A percentile compares a stretch with the other conserved stretches of the same genome.
These are phyloP conservation scores for Drosophila seguyi DNA, from an alignment of 1,140 invertebrate species.

Conservation along the genomic window DNA sequence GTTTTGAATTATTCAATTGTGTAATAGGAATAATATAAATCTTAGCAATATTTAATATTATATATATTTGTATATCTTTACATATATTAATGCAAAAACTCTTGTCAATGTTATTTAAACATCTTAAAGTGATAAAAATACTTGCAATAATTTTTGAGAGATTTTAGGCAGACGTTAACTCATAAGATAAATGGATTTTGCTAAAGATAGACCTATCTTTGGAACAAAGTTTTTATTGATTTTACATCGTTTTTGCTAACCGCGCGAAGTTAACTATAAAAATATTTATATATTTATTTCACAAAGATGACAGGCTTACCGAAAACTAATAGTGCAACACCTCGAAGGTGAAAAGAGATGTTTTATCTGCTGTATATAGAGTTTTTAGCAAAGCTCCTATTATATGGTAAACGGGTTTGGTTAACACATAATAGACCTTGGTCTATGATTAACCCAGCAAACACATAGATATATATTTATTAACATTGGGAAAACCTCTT, in stretches of 20 bases:
- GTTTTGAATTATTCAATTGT: too few species aligned
- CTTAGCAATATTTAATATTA: too few species aligned
- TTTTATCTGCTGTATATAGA: not conserved
- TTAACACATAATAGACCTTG: not conserved
- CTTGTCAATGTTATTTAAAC: not conserved
- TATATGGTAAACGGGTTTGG: not conserved
- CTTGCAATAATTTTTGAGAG: not conserved
- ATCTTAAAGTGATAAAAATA: not conserved
- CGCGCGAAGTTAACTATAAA: too few species aligned
- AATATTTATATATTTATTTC: too few species aligned
- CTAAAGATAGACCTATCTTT: not conserved
- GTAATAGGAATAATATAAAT: too few species aligned
- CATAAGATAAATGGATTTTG: not conserved
- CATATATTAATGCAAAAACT: not conserved
- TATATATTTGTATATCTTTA: too few species aligned
- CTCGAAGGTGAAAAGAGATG: too few species aligned
- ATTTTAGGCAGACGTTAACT: not conserved
- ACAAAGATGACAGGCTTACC: too few species aligned
- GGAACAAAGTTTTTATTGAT: not conserved
- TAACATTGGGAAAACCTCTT: constrained; percentile 12
- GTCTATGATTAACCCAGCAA: not conserved
- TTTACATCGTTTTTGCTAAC: not conserved
- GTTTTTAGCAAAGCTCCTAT: not conserved
- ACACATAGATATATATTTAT: constrained; percentile 3
- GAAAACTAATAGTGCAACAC: not conserved